These are phyloP conservation scores for Oenanthe melanoleuca DNA, from an alignment of 2,113 vertebrate genomes.

Conservation along the genomic window DNA sequence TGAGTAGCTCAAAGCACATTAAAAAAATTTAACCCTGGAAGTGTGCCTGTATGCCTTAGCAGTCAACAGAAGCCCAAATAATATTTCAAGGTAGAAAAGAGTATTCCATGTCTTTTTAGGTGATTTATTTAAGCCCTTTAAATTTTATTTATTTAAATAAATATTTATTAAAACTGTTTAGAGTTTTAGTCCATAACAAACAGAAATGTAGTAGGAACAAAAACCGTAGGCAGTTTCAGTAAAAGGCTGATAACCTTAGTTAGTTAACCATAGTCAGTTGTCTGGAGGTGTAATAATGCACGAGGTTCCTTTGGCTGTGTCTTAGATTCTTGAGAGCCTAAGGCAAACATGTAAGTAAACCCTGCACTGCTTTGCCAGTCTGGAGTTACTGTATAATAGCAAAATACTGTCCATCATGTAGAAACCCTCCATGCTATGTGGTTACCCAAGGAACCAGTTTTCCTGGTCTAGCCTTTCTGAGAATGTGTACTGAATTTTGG, in stretches of 20 bases:
- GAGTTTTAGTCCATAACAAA: not conserved
- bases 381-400: not conserved
- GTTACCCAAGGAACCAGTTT: not conserved
- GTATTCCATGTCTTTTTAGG: not conserved
- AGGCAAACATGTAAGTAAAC: not conserved
- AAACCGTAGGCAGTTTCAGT: not conserved
- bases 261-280: not conserved
- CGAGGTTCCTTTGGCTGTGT: not conserved
- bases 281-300: not conserved
- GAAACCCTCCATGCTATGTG: not conserved
- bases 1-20: not conserved
- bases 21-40: not conserved
- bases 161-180: not conserved
- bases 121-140: not conserved
- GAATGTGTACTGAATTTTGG: not conserved
- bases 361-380: not conserved
- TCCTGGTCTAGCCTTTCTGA: not conserved
- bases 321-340: not conserved
- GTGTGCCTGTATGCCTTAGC: not conserved
- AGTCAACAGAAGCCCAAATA: not conserved
- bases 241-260: not conserved
- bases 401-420: not conserved
- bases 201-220: not conserved
- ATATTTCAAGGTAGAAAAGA: not conserved
- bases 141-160: too few relatives aligned